Base-by-base conservation (phyloP, 2,797 vertebrate genomes). In the Falco cherrug region DNA sequence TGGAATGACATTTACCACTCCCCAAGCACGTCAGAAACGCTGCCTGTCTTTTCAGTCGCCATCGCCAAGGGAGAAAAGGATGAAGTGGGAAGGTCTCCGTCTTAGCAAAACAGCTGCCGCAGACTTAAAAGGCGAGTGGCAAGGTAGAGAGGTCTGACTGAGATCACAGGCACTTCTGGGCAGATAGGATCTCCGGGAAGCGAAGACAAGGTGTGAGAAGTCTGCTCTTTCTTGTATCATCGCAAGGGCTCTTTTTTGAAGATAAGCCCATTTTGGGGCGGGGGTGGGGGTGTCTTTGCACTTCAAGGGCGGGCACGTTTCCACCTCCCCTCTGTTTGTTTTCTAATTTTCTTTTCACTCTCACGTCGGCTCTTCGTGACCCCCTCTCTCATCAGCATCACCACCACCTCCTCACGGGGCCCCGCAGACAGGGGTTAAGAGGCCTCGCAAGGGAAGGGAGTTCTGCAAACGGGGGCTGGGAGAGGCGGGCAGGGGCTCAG, bases 131-230 rank as follows among this genome's bases (percentile, higher is more conserved):
- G 96, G 84, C 84, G 33, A 79, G 94, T 78, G 93, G 95, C 89
- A 93, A 95, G 95, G 95, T 86, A 95, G 85, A 88, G 94, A 89
- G 89, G 96, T 84, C 92, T 97, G 93, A 89, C 93, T 78, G 94
- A 96, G 96, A 97, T 97, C 93, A 94, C 93, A 97, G 87, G 89
- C 96, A 91, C 96, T 96, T 77, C 94, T 45, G 93, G 91, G 87
- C 92, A 94, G 96, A 97, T 96, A 97, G 94, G 89, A 97, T 97
- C 97, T 96, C 87, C 4, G 89, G 92, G 95, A 97, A 96, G 95
- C 57, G 51, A 94, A 96, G 95, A 96, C 93, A 95, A 97, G 97
- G 96, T 97, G 97, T 96, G 97, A 97, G 95, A 95, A 96, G 93
- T 89, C 91, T 93, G 95, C 19, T 95, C 96, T 95, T 92, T 94